Conservation (phyloP, 2,888 invertebrate species). For the Cordilura impudica region DNA sequence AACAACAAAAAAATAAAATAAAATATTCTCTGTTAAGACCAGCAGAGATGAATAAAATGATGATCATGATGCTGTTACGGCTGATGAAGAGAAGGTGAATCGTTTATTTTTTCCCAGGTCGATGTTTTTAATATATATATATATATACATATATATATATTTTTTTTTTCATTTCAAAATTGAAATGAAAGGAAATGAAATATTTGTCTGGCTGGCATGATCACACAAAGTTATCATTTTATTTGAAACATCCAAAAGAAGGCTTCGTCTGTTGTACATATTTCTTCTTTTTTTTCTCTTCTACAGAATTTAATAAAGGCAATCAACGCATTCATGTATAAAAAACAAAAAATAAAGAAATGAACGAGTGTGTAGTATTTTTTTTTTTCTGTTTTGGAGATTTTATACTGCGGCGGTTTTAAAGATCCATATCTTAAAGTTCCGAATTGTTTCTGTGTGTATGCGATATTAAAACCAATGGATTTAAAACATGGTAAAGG, state of each 20-base stretch:
- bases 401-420: constrained; percentile 39
- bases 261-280: background rate
- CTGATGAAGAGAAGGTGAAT: constrained; percentile 6
- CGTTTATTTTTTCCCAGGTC: constrained; percentile 15
- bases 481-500: constrained; percentile 46
- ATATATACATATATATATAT: background rate
- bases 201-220: constrained; percentile 72
- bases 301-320: constrained; percentile 62
- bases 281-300: constrained; percentile 4
- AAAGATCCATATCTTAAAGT: constrained; percentile 51
- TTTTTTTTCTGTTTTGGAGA: background rate
- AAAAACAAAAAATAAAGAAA: constrained; percentile 21
- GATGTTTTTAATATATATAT: too few relatives aligned
- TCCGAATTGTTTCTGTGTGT: constrained; percentile 33
- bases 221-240: constrained; percentile 75
- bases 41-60: background rate
- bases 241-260: constrained; percentile 67
- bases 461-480: constrained; percentile 42
- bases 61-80: constrained; percentile 4
- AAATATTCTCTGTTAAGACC: background rate
- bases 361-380: constrained; percentile 35
- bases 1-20: background rate
- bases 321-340: constrained; percentile 74
- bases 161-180: constrained; percentile 9
- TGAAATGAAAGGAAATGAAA: constrained; percentile 73